Evolutionary conservation across 2,888 invertebrate genomes (phyloP), one percentile per base, ranked within the genome.

Genomic region (Hirudinaria manillensis): DNA sequence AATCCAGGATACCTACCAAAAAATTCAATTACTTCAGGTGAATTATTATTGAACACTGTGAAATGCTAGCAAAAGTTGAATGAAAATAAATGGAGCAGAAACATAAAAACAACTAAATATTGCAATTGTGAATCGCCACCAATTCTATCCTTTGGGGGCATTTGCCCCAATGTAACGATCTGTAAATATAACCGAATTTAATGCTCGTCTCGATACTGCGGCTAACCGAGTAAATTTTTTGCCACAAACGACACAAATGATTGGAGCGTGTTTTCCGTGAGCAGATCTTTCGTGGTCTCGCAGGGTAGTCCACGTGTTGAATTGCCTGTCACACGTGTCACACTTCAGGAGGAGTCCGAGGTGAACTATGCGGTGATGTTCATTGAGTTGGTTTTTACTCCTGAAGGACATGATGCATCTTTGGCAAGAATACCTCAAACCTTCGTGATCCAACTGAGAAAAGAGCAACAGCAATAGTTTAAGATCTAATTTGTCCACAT

Each of bases 401-500:
- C 72, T 55, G 36, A 75, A 75, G 29, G 19, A 51, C 45, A 51
- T 53, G 6, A 24, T 34, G 32, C 75, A 75, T 21, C 34, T 36
- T 24, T 65, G 53, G 45, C 75, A 75, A 19, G 29, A 56, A 36
- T 72, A 75, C n/a, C 75, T 61, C 45, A 75, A 32, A 21, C 75
- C 75, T 32, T 75, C 75, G 71, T 75, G 75, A 45, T 75, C 75
- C 53, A 72, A 53, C 75, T 75, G 71, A 32, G 27, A 38, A 72
- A n/a, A n/a, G 29, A 16, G 27, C 45, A 38, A 24, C 21, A 19
- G 16, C n/a, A 68, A 68, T 29, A 4, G 24, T 45, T 45, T 45
- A 4, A 45, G 3, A 16, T 45, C 45, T 45, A 7, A 45, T 16
- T 45, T 16, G 16, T 16, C 13, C 1, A 1, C 10, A 45, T 45